Percentiles rank a stretch among this genome's conserved stretches.
Evolutionary conservation across 2,888 invertebrate genomes (phyloP).

Genomic region (Dryadula phaetusa): DNA sequence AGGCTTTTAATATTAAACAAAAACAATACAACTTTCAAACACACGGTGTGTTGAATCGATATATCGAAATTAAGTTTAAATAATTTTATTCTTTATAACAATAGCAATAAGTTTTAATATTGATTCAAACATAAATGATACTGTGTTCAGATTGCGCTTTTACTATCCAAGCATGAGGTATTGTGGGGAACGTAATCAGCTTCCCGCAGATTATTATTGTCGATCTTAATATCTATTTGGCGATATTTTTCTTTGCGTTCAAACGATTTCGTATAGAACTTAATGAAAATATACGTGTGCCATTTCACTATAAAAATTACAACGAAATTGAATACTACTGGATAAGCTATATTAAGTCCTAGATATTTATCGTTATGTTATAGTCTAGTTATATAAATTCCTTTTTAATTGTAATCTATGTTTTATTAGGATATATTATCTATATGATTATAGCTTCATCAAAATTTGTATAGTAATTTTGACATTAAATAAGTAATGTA

Average conservation of each 20-base stretch:
- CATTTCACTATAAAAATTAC: neutral
- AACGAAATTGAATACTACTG: neutral
- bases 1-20: conserved; percentile 4
- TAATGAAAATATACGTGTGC: neutral
- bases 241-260: neutral
- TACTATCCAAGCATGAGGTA: conserved; percentile 41
- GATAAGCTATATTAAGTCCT: neutral
- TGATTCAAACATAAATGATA: conserved; percentile 24
- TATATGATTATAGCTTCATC: no score
- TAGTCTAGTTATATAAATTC: no score
- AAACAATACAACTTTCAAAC: conserved; percentile 7
- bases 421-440: no score
- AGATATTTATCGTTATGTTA: no score
- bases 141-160: conserved; percentile 42
- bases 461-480: no score
- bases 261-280: neutral
- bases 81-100: conserved; percentile 5
- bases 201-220: conserved; percentile 40
- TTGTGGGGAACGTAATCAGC: conserved; percentile 43
- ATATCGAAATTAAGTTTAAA: neutral
- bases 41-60: conserved; percentile 1
- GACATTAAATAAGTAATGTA: no score
- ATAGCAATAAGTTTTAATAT: neutral
- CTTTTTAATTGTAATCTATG: no score
- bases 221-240: conserved; percentile 35